These are phyloP conservation scores for Gastrophryne carolinensis DNA, from an alignment of 2,797 vertebrate species.

Conservation along the genomic window DNA sequence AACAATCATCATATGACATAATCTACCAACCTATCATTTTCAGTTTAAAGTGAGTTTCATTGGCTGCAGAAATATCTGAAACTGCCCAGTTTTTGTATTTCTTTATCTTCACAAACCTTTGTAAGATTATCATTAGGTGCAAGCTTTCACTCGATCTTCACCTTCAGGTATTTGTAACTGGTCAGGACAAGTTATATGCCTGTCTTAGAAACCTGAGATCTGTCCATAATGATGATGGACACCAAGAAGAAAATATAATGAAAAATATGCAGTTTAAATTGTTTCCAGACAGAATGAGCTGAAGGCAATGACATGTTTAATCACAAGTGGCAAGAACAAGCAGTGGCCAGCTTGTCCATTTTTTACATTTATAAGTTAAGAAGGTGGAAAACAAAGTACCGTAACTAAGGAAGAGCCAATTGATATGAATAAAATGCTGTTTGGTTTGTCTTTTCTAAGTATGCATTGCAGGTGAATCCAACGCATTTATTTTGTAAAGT, in stretches of 20 bases:
- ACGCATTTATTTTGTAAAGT: neutral
- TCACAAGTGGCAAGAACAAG: neutral
- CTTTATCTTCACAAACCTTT: no score
- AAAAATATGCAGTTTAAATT: neutral
- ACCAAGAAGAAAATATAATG: neutral
- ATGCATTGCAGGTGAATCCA: neutral
- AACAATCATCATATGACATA: no score
- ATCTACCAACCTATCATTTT: no score
- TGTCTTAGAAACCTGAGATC: neutral
- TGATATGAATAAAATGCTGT: neutral
- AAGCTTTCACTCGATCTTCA: neutral
- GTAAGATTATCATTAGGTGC: neutral
- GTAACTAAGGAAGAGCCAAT: no score
- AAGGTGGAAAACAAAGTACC: no score
- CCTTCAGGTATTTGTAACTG: conserved; percentile 1
- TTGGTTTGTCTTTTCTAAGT: neutral
- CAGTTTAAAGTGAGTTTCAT: no score
- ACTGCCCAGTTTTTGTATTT: no score
- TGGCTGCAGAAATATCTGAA: no score
- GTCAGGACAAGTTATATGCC: neutral
- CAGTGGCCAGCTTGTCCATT: neutral
- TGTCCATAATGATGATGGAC: conserved; percentile 9
- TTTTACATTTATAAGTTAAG: no score
- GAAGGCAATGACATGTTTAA: neutral
- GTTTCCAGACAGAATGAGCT: neutral